phyloP scores from a whole-genome alignment of 2,888 invertebrate genomes.

The Sericinus montela region DNA sequence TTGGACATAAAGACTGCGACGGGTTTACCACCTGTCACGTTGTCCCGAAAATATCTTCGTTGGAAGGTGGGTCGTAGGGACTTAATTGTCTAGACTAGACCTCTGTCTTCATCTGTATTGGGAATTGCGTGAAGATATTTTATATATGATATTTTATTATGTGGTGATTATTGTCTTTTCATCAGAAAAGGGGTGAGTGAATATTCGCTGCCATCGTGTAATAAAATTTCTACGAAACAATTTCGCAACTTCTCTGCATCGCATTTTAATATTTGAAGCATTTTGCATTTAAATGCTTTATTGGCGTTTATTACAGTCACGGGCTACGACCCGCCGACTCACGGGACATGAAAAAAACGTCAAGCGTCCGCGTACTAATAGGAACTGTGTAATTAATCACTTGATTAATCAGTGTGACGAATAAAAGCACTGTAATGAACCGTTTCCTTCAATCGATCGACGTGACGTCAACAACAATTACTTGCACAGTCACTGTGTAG shows the following conservation, averaged over 20 bases:
- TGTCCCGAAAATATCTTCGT: too few relatives aligned
- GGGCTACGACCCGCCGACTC: conserved; percentile 20
- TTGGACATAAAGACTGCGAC: too few relatives aligned
- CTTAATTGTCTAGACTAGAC: too few relatives aligned
- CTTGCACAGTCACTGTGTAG: conserved; percentile 64
- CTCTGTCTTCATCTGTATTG: too few relatives aligned
- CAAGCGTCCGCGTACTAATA: conserved; percentile 57
- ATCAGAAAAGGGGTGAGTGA: too few relatives aligned
- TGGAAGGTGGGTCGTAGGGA: too few relatives aligned
- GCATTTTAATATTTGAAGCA: conserved; percentile 4
- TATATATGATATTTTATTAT: too few relatives aligned
- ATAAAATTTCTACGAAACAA: not conserved
- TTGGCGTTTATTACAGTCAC: conserved; percentile 15
- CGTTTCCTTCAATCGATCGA: conserved; percentile 74
- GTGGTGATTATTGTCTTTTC: too few relatives aligned
- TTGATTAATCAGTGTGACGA: conserved; percentile 78
- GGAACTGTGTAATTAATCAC: conserved; percentile 76
- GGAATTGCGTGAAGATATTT: too few relatives aligned
- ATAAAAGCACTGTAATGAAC: conserved; percentile 78
- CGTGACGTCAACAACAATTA: conserved; percentile 70
- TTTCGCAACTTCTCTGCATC: not conserved
- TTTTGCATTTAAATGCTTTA: conserved; percentile 14
- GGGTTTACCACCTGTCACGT: too few relatives aligned
- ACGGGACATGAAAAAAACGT: conserved; percentile 49
- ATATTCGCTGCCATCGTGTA: too few relatives aligned